These are phyloP conservation scores for Cygnus atratus DNA, from an alignment of 2,113 vertebrate species.

Conservation along the genomic window DNA sequence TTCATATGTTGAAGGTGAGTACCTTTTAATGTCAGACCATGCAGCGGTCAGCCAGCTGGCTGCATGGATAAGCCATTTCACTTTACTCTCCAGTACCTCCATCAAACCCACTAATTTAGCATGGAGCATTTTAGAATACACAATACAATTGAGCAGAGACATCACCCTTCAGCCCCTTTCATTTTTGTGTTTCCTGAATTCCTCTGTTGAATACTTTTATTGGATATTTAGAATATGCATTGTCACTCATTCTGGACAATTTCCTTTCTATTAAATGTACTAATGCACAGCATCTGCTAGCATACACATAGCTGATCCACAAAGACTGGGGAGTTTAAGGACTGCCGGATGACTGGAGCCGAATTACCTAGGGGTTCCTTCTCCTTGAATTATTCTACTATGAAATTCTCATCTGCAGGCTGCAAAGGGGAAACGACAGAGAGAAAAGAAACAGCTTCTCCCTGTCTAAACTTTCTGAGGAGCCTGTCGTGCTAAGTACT, in stretches of 20 bases:
- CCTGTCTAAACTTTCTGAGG: constrained; percentile 66
- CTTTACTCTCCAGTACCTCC: neutral
- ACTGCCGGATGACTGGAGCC: constrained; percentile 1
- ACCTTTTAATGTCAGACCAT: neutral
- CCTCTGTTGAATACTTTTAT: neutral
- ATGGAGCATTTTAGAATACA: neutral
- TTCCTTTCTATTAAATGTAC: accelerated
- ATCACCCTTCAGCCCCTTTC: neutral
- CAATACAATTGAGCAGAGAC: neutral
- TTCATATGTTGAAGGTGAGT: neutral
- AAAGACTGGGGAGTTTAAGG: constrained; percentile 17
- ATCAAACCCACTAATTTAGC: neutral
- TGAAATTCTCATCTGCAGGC: constrained; percentile 59
- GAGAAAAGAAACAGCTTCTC: constrained; percentile 67
- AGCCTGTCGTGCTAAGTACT: constrained; percentile 33
- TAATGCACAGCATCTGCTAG: neutral
- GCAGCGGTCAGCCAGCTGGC: neutral
- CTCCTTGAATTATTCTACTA: constrained; percentile 49
- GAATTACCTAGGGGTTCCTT: constrained; percentile 50
- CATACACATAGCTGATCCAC: neutral
- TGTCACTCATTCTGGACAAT: neutral
- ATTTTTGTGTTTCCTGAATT: neutral
- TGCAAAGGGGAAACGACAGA: constrained; percentile 52
- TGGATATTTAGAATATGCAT: neutral
- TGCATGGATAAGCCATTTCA: neutral